A percentile compares a stretch with the other conserved stretches of the same genome.
phyloP scores from a whole-genome alignment of 2,888 invertebrate species.

The Drosophila mimica region DNA sequence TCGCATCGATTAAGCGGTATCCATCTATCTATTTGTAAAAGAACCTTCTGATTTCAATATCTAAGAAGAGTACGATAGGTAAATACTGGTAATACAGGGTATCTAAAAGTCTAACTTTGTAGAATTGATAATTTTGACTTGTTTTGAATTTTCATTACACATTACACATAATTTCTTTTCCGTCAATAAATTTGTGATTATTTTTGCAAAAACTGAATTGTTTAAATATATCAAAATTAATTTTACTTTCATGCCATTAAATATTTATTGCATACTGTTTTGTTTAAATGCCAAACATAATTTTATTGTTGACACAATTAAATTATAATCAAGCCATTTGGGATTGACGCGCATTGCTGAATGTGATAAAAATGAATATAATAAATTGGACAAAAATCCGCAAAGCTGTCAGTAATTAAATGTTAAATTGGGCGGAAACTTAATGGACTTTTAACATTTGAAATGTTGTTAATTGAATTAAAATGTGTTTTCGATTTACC shows the following conservation, averaged over 20 bases:
- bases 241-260: neutral
- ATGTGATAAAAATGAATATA: conserved; percentile 18
- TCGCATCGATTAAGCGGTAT: neutral
- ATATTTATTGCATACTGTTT: neutral
- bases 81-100: neutral
- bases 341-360: conserved; percentile 14
- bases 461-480: neutral
- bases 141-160: neutral
- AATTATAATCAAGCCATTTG: conserved; percentile 22
- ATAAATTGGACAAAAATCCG: conserved; percentile 12
- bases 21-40: no score
- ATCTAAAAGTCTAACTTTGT: neutral
- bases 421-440: neutral
- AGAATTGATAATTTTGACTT: neutral
- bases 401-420: conserved; percentile 23
- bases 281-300: conserved; percentile 3
- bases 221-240: neutral
- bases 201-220: neutral
- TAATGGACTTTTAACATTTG: neutral
- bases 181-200: neutral
- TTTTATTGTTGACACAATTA: conserved; percentile 14
- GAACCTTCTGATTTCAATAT: neutral
- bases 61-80: neutral
- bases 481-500: conserved; percentile 87
- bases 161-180: neutral